A percentile compares a stretch with the other conserved stretches of the same genome.
These are phyloP conservation scores for Brachypterus glaber DNA, from an alignment of 2,888 invertebrate genomes.

Conservation along the genomic window DNA sequence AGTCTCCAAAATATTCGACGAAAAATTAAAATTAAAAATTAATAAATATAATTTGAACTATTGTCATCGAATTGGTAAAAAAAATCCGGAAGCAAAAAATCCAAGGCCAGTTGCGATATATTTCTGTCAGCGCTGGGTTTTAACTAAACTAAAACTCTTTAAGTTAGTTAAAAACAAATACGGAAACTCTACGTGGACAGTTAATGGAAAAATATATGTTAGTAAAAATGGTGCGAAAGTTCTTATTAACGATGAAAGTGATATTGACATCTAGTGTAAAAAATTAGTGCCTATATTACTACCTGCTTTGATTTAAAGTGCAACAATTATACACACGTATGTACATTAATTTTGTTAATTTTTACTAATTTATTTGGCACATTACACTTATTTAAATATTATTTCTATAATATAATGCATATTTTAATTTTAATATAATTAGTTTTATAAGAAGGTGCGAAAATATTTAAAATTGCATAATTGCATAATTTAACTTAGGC, in stretches of 20 bases:
- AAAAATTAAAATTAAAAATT: neutral
- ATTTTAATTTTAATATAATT: no score
- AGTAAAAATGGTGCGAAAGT: neutral
- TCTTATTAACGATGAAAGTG: neutral
- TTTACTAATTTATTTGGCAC: no score
- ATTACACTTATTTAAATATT: no score
- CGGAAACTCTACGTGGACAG: neutral
- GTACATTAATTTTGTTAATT: no score
- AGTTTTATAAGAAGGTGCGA: no score
- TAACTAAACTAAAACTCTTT: neutral
- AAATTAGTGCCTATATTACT: no score
- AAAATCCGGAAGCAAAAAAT: neutral
- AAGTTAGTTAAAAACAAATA: neutral
- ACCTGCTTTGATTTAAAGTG: no score
- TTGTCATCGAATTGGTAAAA: neutral
- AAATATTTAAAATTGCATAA: no score
- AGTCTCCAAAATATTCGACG: neutral
- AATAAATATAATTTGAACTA: neutral
- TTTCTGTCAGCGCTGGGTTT: neutral
- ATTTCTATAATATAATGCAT: no score
- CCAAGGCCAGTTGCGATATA: neutral
- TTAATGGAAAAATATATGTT: neutral
- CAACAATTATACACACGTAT: no score
- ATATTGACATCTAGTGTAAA: no score
- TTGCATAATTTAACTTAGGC: no score